Evolutionary conservation across 1,140 invertebrate genomes (phyloP).

Genomic region (Drosophila pruinosa): DNA sequence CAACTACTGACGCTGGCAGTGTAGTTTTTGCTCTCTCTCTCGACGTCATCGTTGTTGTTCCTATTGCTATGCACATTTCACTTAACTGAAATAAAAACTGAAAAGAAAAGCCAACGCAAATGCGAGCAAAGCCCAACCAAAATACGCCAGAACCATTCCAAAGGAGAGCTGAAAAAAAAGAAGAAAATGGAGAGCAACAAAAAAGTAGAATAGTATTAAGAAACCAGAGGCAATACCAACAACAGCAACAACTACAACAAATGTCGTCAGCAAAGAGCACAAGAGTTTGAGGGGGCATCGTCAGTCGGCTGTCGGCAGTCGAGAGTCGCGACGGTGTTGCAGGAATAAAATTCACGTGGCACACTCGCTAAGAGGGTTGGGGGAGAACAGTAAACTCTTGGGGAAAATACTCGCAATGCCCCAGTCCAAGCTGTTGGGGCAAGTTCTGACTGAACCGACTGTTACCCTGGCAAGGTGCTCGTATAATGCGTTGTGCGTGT

Average conservation of each 20-base stretch:
- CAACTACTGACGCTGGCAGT: conserved; percentile 12
- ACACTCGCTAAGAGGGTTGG: not conserved
- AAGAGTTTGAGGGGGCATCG: conserved; percentile 28
- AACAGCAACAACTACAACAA: conserved; percentile 48
- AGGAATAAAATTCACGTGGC: conserved; percentile 68
- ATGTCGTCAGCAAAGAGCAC: conserved; percentile 68
- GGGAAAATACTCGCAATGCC: conserved; percentile 52
- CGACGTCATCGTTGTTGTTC: not conserved
- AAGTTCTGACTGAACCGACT: conserved; percentile 1
- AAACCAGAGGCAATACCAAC: conserved; percentile 16
- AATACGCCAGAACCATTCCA: conserved; percentile 46
- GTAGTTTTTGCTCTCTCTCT: conserved; percentile 5
- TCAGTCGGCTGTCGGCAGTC: conserved; percentile 29
- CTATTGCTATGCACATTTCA: conserved; percentile 69
- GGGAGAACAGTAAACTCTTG: conserved; percentile 37
- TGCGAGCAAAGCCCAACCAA: conserved; percentile 73
- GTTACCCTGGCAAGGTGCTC: conserved; percentile 60
- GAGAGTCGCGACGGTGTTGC: conserved; percentile 38
- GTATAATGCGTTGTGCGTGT: conserved; percentile 81
- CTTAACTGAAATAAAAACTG: conserved; percentile 78
- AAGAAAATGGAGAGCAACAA: not conserved
- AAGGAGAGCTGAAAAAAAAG: conserved; percentile 1
- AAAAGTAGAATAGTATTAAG: conserved; percentile 14
- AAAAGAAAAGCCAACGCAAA: conserved; percentile 80
- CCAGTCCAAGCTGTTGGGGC: not conserved